A percentile compares a stretch with the other conserved stretches of the same genome.
phyloP scores from a whole-genome alignment of 2,888 invertebrate genomes.

The Beris morrisii region DNA sequence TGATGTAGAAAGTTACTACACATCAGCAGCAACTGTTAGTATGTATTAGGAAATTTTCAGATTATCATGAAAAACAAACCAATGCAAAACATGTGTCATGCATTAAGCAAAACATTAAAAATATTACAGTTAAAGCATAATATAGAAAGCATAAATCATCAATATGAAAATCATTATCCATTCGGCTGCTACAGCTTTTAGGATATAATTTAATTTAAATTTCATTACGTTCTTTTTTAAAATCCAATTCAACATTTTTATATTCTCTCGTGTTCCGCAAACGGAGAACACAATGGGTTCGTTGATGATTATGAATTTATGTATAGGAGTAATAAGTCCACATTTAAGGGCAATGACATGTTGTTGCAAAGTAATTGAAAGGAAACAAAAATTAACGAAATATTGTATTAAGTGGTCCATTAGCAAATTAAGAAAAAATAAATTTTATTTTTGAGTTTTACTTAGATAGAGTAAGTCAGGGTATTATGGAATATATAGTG shows the following conservation, averaged over 20 bases:
- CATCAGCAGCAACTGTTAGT: too few species aligned
- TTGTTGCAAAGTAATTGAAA: background rate
- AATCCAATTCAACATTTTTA: too few species aligned
- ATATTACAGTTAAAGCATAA: background rate
- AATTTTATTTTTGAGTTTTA: constrained; percentile 11
- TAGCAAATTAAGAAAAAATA: constrained; percentile 9
- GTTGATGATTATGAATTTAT: too few species aligned
- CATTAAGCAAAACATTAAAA: background rate
- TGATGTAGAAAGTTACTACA: too few species aligned
- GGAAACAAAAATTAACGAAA: background rate
- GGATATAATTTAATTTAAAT: background rate
- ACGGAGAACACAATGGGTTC: too few species aligned
- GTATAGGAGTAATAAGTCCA: too few species aligned
- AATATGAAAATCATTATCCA: background rate
- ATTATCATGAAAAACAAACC: too few species aligned
- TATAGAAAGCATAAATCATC: background rate
- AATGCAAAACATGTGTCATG: constrained; percentile 4
- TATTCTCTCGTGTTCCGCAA: too few species aligned
- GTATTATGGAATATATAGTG: too few species aligned
- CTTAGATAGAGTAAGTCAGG: constrained; percentile 1
- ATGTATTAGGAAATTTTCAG: too few species aligned
- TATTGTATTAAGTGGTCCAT: background rate
- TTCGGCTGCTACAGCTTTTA: constrained; percentile 5
- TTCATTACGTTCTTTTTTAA: too few species aligned
- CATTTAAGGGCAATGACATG: too few species aligned